phyloP scores from a whole-genome alignment of 2,797 vertebrate species.

The Hafferia zeledoni region DNA sequence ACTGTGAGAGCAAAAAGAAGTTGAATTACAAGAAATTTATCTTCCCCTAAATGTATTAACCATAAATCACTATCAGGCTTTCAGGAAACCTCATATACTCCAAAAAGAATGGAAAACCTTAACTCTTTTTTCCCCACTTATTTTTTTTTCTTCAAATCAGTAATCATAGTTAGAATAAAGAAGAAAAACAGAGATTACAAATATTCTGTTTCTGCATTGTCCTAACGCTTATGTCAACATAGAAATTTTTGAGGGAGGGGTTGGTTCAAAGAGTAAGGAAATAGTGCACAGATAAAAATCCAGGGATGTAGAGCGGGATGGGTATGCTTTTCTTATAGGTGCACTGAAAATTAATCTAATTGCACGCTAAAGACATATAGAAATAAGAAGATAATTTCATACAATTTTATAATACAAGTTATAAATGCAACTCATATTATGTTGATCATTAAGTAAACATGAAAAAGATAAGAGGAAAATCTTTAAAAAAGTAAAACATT shows the following conservation, averaged over 20 bases:
- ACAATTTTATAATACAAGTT: background rate
- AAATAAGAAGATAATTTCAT: background rate
- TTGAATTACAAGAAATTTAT: background rate
- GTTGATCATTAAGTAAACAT: background rate
- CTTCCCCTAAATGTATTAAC: background rate
- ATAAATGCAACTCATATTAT: background rate
- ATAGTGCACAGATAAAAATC: background rate
- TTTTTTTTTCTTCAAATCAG: background rate
- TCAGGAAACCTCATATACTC: background rate
- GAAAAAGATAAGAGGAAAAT: background rate
- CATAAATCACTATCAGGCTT: background rate
- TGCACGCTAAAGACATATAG: background rate
- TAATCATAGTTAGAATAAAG: background rate
- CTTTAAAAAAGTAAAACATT: background rate
- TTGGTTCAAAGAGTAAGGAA: background rate
- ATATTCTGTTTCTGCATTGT: background rate
- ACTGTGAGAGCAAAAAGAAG: background rate
- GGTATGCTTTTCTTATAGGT: background rate
- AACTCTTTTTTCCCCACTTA: background rate
- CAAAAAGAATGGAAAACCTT: background rate
- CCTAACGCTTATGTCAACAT: background rate
- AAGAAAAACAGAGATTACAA: background rate
- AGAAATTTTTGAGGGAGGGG: background rate
- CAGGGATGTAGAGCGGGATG: fast-evolving
- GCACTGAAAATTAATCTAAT: background rate